Conservation (phyloP, 2,797 vertebrate species). For the Rallus crepitans region DNA sequence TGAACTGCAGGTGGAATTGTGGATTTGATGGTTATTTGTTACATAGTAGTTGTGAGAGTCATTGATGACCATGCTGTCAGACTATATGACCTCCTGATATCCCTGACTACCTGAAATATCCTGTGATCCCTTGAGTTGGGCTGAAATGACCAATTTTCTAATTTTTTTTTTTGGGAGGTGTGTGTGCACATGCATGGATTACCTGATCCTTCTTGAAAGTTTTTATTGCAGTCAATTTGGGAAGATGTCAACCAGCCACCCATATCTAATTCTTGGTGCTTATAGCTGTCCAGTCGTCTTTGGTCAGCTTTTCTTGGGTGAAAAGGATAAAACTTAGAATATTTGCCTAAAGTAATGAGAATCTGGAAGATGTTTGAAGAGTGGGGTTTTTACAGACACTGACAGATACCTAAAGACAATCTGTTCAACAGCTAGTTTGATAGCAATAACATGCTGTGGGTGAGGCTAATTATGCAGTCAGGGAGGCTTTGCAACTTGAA, state of each 20-base stretch:
- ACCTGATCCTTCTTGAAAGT: background rate
- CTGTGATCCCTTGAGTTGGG: background rate
- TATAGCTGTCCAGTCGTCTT: background rate
- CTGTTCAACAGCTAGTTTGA: slow-evolving; percentile 25
- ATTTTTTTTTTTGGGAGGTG: background rate
- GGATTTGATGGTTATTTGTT: background rate
- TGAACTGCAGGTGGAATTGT: background rate
- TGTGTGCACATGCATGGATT: background rate
- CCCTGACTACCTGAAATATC: background rate
- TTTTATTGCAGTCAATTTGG: background rate
- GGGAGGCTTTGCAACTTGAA: slow-evolving; percentile 34
- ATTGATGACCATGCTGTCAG: background rate
- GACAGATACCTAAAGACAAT: slow-evolving; percentile 35
- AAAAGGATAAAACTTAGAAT: background rate
- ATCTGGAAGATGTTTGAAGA: slow-evolving; percentile 1
- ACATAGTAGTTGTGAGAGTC: background rate
- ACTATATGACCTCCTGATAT: background rate
- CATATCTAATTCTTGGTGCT: background rate
- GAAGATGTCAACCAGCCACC: background rate
- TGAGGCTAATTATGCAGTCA: slow-evolving; percentile 43
- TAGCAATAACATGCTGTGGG: slow-evolving; percentile 38
- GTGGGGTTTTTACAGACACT: slow-evolving; percentile 2
- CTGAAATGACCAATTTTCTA: background rate
- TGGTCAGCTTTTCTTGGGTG: background rate
- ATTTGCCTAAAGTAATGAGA: background rate